Percentiles rank a stretch among this genome's conserved stretches.
Conservation (phyloP, 2,888 invertebrate genomes). For the Chirona hameri region DNA sequence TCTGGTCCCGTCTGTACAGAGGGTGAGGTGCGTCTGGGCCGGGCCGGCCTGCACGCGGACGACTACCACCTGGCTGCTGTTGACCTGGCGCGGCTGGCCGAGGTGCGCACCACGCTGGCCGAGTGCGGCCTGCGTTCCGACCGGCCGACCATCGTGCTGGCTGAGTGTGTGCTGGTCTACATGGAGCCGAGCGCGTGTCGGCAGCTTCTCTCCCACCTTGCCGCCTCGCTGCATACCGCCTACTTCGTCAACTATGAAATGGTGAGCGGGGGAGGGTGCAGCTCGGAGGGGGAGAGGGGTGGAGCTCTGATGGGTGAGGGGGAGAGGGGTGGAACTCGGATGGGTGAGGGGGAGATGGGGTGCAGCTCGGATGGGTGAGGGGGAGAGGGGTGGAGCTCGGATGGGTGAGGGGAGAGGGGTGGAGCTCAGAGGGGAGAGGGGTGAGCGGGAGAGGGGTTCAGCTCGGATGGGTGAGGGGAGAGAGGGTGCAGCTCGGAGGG, state of each 20-base stretch:
- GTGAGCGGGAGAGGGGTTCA: too few species aligned
- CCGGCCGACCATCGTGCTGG: conserved; percentile 82
- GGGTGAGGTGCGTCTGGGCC: conserved; percentile 78
- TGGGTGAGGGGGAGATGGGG: too few species aligned
- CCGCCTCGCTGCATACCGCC: conserved; percentile 69
- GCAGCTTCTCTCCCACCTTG: conserved; percentile 74
- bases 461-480: too few species aligned
- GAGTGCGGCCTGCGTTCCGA: conserved; percentile 68
- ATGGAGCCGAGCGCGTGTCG: conserved; percentile 68
- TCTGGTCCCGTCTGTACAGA: conserved; percentile 50
- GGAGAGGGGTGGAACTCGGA: background rate
- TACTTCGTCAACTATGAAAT: conserved; percentile 91
- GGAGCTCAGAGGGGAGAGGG: too few species aligned
- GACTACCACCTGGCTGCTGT: conserved; percentile 88
- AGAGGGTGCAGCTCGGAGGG: too few species aligned
- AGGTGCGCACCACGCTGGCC: conserved; percentile 66
- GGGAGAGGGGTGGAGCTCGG: too few species aligned
- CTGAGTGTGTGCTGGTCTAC: conserved; percentile 97
- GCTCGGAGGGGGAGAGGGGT: background rate
- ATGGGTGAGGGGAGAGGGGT: too few species aligned
- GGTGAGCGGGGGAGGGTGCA: conserved; percentile 51
- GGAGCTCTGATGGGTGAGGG: background rate
- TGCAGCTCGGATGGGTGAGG: too few species aligned
- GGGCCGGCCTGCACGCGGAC: conserved; percentile 83
- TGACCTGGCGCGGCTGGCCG: conserved; percentile 69